phyloP scores from a whole-genome alignment of 1,140 invertebrate genomes.

The Grapholita molesta region DNA sequence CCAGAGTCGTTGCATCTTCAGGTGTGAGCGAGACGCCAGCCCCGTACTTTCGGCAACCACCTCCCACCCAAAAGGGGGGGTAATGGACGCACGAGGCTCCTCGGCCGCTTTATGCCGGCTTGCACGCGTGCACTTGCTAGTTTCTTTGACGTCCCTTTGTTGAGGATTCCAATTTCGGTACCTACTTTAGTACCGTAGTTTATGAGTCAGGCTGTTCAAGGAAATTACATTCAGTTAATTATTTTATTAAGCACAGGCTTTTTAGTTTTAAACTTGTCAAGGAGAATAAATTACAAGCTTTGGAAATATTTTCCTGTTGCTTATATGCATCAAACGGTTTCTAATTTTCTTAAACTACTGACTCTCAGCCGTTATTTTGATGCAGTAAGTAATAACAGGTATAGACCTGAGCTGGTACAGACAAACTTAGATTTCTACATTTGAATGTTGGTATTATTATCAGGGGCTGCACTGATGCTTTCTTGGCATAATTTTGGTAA shows the following conservation, averaged over 20 bases:
- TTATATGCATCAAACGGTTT: too few relatives aligned
- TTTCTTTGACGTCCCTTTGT: conserved; percentile 76
- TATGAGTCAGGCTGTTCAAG: conserved; percentile 36
- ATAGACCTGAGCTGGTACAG: too few relatives aligned
- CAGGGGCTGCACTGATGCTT: too few relatives aligned
- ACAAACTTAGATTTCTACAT: too few relatives aligned
- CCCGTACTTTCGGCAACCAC: conserved; percentile 54
- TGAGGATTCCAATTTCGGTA: conserved; percentile 73
- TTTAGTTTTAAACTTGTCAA: not conserved
- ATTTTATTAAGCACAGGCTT: conserved; percentile 1
- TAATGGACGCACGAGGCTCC: conserved; percentile 73
- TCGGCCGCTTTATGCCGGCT: conserved; percentile 64
- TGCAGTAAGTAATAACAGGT: too few relatives aligned
- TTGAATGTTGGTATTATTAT: too few relatives aligned
- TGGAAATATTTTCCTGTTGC: too few relatives aligned
- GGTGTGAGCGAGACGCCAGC: conserved; percentile 58
- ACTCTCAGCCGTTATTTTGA: too few relatives aligned
- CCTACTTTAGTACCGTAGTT: conserved; percentile 38
- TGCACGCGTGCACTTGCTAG: conserved; percentile 71
- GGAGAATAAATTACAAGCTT: not conserved
- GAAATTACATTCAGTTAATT: conserved; percentile 15
- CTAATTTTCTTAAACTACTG: too few relatives aligned
- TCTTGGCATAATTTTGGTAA: too few relatives aligned
- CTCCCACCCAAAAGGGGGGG: conserved; percentile 34
- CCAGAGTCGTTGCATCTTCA: conserved; percentile 72